phyloP scores from a whole-genome alignment of 2,888 invertebrate species.

The Nymphalis polychloros region DNA sequence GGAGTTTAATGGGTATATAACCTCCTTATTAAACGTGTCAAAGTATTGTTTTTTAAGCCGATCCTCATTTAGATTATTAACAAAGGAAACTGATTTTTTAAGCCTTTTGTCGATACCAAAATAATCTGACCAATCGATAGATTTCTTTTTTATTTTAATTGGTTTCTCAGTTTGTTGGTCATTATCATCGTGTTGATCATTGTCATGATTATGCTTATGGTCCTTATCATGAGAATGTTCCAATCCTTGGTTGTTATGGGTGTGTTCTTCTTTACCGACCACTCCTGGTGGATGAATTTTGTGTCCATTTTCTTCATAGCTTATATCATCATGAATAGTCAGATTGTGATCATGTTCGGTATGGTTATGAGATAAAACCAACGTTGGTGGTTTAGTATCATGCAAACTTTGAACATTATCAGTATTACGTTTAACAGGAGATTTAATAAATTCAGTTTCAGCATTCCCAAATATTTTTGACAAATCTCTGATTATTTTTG shows the following conservation, averaged over 20 bases:
- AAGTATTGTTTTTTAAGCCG: slow-evolving; percentile 71
- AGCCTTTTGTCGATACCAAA: slow-evolving; percentile 91
- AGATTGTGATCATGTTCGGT: slow-evolving; percentile 54
- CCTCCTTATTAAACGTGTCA: slow-evolving; percentile 72
- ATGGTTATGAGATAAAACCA: slow-evolving; percentile 57
- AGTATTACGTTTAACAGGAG: slow-evolving; percentile 79
- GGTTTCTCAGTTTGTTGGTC: slow-evolving; percentile 64
- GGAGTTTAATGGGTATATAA: slow-evolving; percentile 65
- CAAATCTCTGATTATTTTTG: slow-evolving; percentile 85
- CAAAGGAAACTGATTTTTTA: slow-evolving; percentile 80
- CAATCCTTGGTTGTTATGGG: slow-evolving; percentile 40
- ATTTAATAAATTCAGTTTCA: slow-evolving; percentile 68
- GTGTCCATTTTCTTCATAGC: slow-evolving; percentile 61
- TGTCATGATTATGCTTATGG: slow-evolving; percentile 40
- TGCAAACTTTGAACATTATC: slow-evolving; percentile 61
- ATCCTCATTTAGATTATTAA: slow-evolving; percentile 69
- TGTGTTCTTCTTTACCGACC: slow-evolving; percentile 32
- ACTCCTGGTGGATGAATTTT: slow-evolving; percentile 38
- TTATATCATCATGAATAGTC: slow-evolving; percentile 54
- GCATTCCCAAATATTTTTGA: slow-evolving; percentile 84
- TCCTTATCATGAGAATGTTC: slow-evolving; percentile 39
- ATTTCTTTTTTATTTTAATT: slow-evolving; percentile 87
- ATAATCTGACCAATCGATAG: slow-evolving; percentile 93
- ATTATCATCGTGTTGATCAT: slow-evolving; percentile 43
- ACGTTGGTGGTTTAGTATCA: slow-evolving; percentile 68